Evolutionary conservation across 2,888 invertebrate genomes (phyloP), one percentile per base, ranked within the genome.

Genomic region (Napeogenes inachia): DNA sequence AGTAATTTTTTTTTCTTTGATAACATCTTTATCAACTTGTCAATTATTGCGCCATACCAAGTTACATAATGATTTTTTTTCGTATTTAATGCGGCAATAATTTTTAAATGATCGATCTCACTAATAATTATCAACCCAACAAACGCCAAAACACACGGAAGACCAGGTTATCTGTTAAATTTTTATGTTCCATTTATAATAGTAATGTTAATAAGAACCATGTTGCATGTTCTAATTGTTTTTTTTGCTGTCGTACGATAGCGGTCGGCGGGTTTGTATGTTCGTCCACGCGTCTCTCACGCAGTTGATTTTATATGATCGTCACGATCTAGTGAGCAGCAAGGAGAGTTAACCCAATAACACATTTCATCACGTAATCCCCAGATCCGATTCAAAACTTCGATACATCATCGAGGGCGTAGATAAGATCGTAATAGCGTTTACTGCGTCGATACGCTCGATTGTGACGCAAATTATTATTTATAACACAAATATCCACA

Each of bases 181-280:
- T 66, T 60, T 59, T 8, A 10, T 42, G 3, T 42, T 42, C 42
- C 10, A 3, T 12, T 10, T 3, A 10, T 42, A 10, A 42, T 42
- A 42, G 10, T 3, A 12, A 10, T 42, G 10, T 42, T 10, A 42
- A 42, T 10, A 42, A 42, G 10, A 10, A 42, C 5, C 42, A 12
- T 12, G 42, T 42, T 12, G 42, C 42, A 42, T 42, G 42, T 42
- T 42, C 8, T 42, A 42, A 6, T 38, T 38, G 4, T 38, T 38
- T 38, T 42, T 42, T 10, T 42, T 10, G 8, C 10, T 35, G 35
- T 35, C 55, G 54, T 45, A 60, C 47, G 66, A 66, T 71, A 64
- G 79, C 82, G 84, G 82, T 80, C 81, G 84, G 85, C 87, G 85
- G 86, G 87, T 86, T 85, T 84, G 85, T 75, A 71, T 71, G 68